Evolutionary conservation across 1,140 invertebrate genomes (phyloP).

Genomic region (Lasioglossum baleicum): DNA sequence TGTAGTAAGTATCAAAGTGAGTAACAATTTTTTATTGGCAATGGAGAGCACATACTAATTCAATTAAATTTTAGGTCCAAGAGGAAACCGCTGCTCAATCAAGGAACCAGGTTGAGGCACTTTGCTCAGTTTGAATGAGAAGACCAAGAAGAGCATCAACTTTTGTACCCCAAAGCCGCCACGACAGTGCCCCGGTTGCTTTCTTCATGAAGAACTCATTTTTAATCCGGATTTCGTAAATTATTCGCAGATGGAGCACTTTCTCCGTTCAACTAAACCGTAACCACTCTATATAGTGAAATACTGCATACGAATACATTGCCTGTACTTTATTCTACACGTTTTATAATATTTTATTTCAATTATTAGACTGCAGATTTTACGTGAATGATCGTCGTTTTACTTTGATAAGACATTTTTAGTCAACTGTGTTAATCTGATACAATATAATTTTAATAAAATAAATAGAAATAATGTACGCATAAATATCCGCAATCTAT

Average conservation of each 20-base stretch:
- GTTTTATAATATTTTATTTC: neutral
- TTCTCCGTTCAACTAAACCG: neutral
- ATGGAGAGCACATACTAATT: no score
- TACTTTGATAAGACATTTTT: neutral
- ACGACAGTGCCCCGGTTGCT: neutral
- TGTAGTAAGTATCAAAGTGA: no score
- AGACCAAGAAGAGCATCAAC: neutral
- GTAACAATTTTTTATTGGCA: no score
- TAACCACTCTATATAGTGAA: slow-evolving; percentile 47
- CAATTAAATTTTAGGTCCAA: neutral
- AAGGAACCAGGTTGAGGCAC: neutral
- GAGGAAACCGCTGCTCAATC: neutral
- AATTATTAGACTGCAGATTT: no score
- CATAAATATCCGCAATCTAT: no score
- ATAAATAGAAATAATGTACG: no score
- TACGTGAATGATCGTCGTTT: neutral
- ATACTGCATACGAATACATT: slow-evolving; percentile 71
- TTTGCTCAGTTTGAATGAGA: no score
- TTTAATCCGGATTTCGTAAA: neutral
- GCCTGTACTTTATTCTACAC: slow-evolving; percentile 48
- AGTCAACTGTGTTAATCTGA: neutral
- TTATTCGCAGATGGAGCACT: neutral
- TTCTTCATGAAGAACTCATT: neutral
- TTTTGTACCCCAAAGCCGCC: neutral
- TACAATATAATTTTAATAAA: no score